phyloP scores from a whole-genome alignment of 2,113 vertebrate species.

The Macheiramphus alcinus region DNA sequence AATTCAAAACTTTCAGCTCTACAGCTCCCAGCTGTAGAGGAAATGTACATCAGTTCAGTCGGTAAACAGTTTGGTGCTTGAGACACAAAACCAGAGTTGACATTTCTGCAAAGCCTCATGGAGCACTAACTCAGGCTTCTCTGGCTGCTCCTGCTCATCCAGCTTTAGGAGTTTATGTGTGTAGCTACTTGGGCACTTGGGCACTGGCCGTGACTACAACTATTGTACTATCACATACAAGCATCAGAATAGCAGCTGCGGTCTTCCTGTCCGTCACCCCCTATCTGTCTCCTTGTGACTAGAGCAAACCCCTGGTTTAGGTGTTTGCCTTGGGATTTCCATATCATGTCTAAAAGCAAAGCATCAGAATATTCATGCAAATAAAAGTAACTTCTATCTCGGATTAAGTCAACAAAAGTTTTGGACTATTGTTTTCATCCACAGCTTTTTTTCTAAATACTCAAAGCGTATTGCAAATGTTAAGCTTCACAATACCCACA shows the following conservation, averaged over 20 bases:
- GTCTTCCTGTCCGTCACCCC: background rate
- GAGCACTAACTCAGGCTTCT: background rate
- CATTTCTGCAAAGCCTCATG: background rate
- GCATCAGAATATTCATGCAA: background rate
- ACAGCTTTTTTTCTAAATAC: background rate
- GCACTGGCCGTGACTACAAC: background rate
- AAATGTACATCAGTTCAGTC: background rate
- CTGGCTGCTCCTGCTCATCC: background rate
- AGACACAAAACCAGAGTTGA: background rate
- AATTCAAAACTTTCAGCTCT: background rate
- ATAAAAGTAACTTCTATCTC: background rate
- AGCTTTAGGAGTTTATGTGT: background rate
- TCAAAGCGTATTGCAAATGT: background rate
- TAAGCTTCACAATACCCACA: background rate
- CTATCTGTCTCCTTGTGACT: background rate
- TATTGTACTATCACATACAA: background rate
- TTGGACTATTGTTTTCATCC: background rate
- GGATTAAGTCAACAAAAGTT: background rate
- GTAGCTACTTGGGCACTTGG: background rate
- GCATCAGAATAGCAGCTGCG: background rate
- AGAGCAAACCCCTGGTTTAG: background rate
- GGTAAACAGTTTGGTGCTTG: background rate
- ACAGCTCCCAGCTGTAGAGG: background rate
- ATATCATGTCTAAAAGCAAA: background rate
- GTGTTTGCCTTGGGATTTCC: background rate